Evolutionary conservation across 2,113 vertebrate species (phyloP), one percentile per base, ranked within the genome.

Genomic region (Megaceryle torquata): DNA sequence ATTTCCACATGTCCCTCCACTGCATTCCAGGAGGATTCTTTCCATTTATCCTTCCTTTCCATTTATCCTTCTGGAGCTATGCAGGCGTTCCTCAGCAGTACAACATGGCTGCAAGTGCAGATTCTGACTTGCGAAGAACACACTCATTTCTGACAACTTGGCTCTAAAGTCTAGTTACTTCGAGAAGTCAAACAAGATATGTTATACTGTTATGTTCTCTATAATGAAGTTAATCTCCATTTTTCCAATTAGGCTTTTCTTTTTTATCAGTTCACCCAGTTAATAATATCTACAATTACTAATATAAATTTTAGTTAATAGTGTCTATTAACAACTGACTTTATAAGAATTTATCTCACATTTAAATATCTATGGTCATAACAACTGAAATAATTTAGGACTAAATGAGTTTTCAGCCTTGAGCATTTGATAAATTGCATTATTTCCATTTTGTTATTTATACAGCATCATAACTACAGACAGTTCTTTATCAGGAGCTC

Each of bases 291-390:
- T 82, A 84, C 92, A 93, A 71, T 93, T 96, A 95, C 33, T 17
- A 82, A 78, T 57, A 94, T 61, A 90, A 94, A 84, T 96, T 86
- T 78, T 93, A 72, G 80, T 84, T 97, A 97, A 94, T 94, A 53
- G 65, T 88, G 69, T 61, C 95, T 95, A 46, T 96, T 96, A 97
- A 86, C 82, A 69, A 80, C 70, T 59, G 88, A 50, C 86, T 92
- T 88, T 68, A 46, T 86, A 90, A 78, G 90, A 92, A 92, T 96
- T 96, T 96, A 96, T 97, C 95, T 96, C 76, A n/a, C 88, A 68
- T 93, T 96, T 91, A n/a, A 91, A 53, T 92, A 83, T 97, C 95
- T 93, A 57, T 96, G 95, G 95, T 92, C 90, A 94, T 94, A 96
- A 91, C 57, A 96, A 91, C 81, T 84, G 94, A 50, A 94, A 91